Conservation (phyloP, 2,888 invertebrate genomes). For the Dasysyrphus tricinctus region DNA sequence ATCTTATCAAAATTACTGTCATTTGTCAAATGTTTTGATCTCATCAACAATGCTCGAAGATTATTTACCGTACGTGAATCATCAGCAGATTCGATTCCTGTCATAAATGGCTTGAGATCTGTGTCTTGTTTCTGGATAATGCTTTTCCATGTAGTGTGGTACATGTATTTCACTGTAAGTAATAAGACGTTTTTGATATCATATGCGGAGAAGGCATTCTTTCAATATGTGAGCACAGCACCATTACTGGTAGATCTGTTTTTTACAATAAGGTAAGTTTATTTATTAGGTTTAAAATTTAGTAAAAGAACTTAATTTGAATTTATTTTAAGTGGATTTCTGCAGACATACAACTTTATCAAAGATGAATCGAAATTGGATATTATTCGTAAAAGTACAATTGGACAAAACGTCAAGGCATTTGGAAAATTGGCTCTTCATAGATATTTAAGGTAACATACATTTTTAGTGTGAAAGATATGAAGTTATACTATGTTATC, state of each 20-base stretch:
- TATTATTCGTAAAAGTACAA: conserved; percentile 78
- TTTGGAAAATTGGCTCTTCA: conserved; percentile 81
- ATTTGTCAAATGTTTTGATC: conserved; percentile 81
- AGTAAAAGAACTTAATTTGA: conserved; percentile 6
- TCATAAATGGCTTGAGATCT: conserved; percentile 82
- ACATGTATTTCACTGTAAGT: conserved; percentile 83
- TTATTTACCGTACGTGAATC: conserved; percentile 79
- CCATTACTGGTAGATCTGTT: conserved; percentile 83
- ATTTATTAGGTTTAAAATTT: neutral
- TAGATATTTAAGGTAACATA: conserved; percentile 80
- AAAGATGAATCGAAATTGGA: conserved; percentile 79
- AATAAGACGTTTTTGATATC: conserved; percentile 82
- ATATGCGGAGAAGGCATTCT: conserved; percentile 81
- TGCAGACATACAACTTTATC: conserved; percentile 82
- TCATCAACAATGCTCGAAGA: conserved; percentile 79
- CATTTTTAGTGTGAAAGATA: neutral
- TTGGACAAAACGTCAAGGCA: conserved; percentile 78
- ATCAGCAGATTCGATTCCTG: conserved; percentile 79
- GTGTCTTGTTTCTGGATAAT: conserved; percentile 83
- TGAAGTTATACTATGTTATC: no score
- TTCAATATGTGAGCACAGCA: conserved; percentile 82
- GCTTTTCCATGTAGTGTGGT: conserved; percentile 83
- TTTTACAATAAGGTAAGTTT: conserved; percentile 82
- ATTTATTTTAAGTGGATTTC: conserved; percentile 80
- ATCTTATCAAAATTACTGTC: conserved; percentile 65